These are phyloP conservation scores for Agelas oroides DNA, from an alignment of 37 sponge, comb jelly and placozoan genomes.

Conservation along the genomic window DNA sequence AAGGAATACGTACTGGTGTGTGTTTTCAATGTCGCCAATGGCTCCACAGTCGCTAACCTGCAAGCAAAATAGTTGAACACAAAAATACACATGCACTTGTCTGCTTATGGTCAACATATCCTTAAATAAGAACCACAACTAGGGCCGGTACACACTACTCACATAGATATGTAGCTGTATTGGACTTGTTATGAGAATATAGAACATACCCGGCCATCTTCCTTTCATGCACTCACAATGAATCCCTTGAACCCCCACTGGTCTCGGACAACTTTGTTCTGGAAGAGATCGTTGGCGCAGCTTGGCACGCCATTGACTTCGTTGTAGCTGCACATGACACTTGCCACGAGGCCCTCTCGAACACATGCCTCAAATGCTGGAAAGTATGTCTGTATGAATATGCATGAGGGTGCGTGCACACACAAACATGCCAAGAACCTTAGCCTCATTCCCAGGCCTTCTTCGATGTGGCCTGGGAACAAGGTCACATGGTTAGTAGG, in stretches of 20 bases:
- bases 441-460: too few relatives aligned
- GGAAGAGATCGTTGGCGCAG: conserved; percentile 74
- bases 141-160: too few relatives aligned
- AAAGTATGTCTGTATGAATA: conserved; percentile 54
- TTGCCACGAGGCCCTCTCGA: conserved; percentile 37
- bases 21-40: conserved; percentile 46
- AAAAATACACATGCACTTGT: neutral
- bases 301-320: conserved; percentile 84
- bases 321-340: conserved; percentile 90
- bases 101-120: too few relatives aligned
- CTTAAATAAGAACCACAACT: too few relatives aligned
- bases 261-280: conserved; percentile 66
- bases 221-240: conserved; percentile 51
- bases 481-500: neutral
- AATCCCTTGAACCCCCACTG: conserved; percentile 78
- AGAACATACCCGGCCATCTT: too few relatives aligned
- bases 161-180: too few relatives aligned
- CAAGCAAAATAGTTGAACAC: neutral
- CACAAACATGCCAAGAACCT: neutral
- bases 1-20: conserved; percentile 75
- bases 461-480: too few relatives aligned
- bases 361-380: conserved; percentile 75
- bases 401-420: neutral
- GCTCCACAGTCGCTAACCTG: conserved; percentile 92
- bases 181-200: too few relatives aligned